Percentiles rank a stretch among this genome's conserved stretches.
Evolutionary conservation across 1,140 invertebrate species (phyloP).

Genomic region (Hycleus cichorii): DNA sequence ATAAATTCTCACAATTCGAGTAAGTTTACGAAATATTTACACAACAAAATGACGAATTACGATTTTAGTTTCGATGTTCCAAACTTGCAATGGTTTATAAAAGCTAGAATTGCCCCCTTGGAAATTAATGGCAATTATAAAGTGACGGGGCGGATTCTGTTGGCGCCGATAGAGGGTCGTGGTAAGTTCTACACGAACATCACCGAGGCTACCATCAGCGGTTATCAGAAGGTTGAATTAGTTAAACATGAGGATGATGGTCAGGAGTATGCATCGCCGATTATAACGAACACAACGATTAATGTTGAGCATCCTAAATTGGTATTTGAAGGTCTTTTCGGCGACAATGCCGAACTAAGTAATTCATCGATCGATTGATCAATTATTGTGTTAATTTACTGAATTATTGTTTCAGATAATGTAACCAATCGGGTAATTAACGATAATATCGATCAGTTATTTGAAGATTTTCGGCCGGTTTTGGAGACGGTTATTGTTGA

Average conservation of each 20-base stretch:
- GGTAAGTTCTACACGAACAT: constrained; percentile 26
- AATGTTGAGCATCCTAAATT: constrained; percentile 21
- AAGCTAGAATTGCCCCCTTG: constrained; percentile 12
- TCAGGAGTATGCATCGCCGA: constrained; percentile 6
- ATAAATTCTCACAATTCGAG: constrained; percentile 25
- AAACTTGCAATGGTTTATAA: constrained; percentile 21
- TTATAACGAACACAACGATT: constrained; percentile 23
- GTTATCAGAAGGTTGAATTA: constrained; percentile 2
- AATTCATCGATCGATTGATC: background rate
- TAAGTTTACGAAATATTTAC: too few relatives aligned
- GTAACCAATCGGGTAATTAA: constrained; percentile 10
- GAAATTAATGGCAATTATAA: constrained; percentile 23
- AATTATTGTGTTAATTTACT: background rate
- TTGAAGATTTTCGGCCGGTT: constrained; percentile 17
- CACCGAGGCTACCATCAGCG: constrained; percentile 9
- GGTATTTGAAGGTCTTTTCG: constrained; percentile 25
- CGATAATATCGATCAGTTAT: constrained; percentile 10
- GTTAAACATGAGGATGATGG: constrained; percentile 2
- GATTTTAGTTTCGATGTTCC: constrained; percentile 20
- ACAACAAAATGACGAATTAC: background rate
- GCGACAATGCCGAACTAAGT: constrained; percentile 24
- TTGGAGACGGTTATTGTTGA: constrained; percentile 10
- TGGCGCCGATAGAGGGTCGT: constrained; percentile 28
- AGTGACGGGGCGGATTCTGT: constrained; percentile 24
- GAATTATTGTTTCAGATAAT: constrained; percentile 9